A percentile compares a stretch with the other conserved stretches of the same genome.
These are phyloP conservation scores for Tenrec ecaudatus DNA, from an alignment of 2,113 vertebrate species.

Conservation along the genomic window DNA sequence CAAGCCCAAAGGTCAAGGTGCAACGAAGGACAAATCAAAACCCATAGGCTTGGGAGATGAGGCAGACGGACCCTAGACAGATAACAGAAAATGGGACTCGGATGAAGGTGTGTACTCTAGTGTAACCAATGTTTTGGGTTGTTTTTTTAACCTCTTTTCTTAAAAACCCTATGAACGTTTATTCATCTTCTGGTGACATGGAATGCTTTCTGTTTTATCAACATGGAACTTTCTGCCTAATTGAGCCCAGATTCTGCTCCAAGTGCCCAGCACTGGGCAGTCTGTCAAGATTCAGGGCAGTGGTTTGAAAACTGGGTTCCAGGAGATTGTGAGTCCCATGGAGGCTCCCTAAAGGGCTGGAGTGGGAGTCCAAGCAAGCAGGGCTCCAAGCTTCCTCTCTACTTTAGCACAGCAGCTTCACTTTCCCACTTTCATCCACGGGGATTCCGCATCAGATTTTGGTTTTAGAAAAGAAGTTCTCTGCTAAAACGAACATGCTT, in stretches of 20 bases:
- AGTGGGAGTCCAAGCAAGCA: not conserved
- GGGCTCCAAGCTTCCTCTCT: not conserved
- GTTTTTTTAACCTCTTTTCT: not conserved
- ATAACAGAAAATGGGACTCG: not conserved
- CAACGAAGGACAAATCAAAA: not conserved
- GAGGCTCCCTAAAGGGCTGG: not conserved
- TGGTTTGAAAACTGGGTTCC: slow-evolving; percentile 12
- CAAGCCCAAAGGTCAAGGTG: not conserved
- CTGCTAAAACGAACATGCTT: not conserved
- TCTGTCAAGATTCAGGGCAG: not conserved
- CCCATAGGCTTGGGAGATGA: not conserved
- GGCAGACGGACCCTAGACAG: not conserved
- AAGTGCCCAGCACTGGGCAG: not conserved
- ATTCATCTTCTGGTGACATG: not conserved
- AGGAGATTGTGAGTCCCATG: not conserved
- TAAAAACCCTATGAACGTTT: not conserved
- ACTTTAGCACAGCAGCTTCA: not conserved
- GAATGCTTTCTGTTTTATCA: not conserved
- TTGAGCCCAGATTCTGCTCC: not conserved
- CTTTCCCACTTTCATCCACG: not conserved
- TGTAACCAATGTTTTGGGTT: not conserved
- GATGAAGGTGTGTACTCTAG: not conserved
- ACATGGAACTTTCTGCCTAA: slow-evolving; percentile 4
- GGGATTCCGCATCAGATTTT: not conserved
- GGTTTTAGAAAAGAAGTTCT: not conserved